Conservation (phyloP, 2,797 vertebrate species). For the Sebastes glaucus region DNA sequence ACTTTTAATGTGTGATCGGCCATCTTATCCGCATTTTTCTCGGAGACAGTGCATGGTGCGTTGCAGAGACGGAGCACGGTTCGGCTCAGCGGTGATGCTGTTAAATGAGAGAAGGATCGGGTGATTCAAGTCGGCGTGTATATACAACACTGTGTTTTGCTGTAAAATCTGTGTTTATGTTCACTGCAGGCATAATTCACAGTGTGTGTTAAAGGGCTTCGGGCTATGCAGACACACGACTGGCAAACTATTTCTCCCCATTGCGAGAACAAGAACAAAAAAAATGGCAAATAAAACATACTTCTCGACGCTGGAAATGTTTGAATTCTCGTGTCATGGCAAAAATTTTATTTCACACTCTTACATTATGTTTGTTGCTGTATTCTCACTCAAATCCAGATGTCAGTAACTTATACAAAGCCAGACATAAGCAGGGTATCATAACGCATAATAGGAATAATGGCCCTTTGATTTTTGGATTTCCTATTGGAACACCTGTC, state of each 20-base stretch:
- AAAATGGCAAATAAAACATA: constrained; percentile 38
- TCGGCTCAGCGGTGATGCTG: constrained; percentile 24
- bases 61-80: constrained; percentile 2
- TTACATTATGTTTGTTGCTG: constrained; percentile 29
- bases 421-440: constrained; percentile 79
- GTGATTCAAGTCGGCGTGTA: constrained; percentile 43
- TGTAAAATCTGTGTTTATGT: constrained; percentile 67
- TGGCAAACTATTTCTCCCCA: constrained; percentile 45
- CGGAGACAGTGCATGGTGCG: background rate
- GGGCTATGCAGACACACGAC: constrained; percentile 51
- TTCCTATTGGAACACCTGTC: constrained; percentile 83
- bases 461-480: constrained; percentile 80
- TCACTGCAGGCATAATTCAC: constrained; percentile 68
- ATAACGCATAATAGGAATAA: constrained; percentile 80
- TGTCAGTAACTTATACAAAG: constrained; percentile 74
- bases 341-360: constrained; percentile 47
- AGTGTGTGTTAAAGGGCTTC: constrained; percentile 57
- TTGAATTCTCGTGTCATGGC: constrained; percentile 27
- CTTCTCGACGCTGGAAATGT: constrained; percentile 10
- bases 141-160: constrained; percentile 42
- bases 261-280: constrained; percentile 44
- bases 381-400: constrained; percentile 62
- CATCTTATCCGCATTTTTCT: constrained; percentile 23
- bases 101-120: constrained; percentile 28
- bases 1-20: constrained; percentile 31